Conservation (phyloP, 2,113 vertebrate species). For the Thinocorus orbignyianus region DNA sequence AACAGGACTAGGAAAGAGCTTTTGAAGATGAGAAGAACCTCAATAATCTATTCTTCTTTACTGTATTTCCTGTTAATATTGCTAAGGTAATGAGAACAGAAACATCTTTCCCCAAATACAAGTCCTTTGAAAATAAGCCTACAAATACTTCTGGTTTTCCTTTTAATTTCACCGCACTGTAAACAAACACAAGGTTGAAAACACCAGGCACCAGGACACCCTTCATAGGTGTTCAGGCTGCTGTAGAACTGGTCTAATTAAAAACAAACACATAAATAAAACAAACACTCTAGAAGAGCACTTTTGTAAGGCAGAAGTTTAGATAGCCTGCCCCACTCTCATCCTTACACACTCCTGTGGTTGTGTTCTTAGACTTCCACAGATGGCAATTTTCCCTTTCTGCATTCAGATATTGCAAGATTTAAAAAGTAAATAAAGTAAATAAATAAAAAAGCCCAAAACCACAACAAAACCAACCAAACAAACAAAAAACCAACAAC, state of each 20-base stretch:
- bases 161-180: neutral
- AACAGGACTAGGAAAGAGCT: neutral
- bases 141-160: neutral
- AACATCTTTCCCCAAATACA: neutral
- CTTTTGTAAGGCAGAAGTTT: neutral
- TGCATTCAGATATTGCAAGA: neutral
- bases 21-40: neutral
- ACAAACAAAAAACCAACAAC: neutral
- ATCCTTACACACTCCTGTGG: fast-evolving
- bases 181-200: neutral
- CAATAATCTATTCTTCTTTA: neutral
- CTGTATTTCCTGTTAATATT: neutral
- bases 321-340: neutral
- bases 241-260: neutral
- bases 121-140: neutral
- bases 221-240: fast-evolving
- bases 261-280: neutral
- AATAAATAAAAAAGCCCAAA: no score
- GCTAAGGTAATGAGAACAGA: neutral
- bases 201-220: neutral
- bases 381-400: neutral
- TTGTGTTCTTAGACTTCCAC: neutral
- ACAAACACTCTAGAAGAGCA: neutral
- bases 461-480: neutral
- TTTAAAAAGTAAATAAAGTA: no score